Evolutionary conservation across 2,888 invertebrate species (phyloP), one percentile per base, ranked within the genome.

Genomic region (Hypena proboscidalis): DNA sequence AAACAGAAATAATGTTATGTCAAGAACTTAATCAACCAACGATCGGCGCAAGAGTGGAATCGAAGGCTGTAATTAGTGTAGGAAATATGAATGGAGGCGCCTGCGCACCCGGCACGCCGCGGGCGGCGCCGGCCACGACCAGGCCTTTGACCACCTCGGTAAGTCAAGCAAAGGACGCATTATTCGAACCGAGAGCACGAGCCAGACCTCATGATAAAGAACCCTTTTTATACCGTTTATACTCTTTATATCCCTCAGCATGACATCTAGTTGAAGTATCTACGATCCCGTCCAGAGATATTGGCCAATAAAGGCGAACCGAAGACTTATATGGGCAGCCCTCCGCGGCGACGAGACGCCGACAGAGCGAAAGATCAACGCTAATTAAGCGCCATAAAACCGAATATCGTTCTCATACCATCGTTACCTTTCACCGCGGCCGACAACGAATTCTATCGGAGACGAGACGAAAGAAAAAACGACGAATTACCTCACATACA

Each of bases 381-480:
- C 82, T 89, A 89, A 90, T 88, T 90, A 90, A 85, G 77, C 77
- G 68, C 85, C 77, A 86, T 89, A 89, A 88, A 88, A 84, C 83
- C 80, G 71, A 87, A 88, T 84, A 84, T 85, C 83, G 78, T 72
- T 78, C 77, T 75, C 80, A 67, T 72, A 69, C 74, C 77, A 67
- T 77, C 73, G 79, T 83, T 84, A 80, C 80, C 85, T 87, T 86
- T 85, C 85, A 83, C 85, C 78, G 74, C 50, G 73, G 58, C 72
- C 73, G 72, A 67, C 73, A 71, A 77, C 77, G 63, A 78, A 78
- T 74, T 74, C 80, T 76, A 77, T 72, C 66, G 53, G 67, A 64
- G 67, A 67, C 64, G 64, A 76, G 74, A 78, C 40, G 40, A 32
- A 23, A 47, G 33, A 13, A 31, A 82, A 84, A 83, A 79, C 67